A percentile compares a stretch with the other conserved stretches of the same genome.
phyloP scores from a whole-genome alignment of 2,888 invertebrate species.

The Rhimphoctona megacephalus region DNA sequence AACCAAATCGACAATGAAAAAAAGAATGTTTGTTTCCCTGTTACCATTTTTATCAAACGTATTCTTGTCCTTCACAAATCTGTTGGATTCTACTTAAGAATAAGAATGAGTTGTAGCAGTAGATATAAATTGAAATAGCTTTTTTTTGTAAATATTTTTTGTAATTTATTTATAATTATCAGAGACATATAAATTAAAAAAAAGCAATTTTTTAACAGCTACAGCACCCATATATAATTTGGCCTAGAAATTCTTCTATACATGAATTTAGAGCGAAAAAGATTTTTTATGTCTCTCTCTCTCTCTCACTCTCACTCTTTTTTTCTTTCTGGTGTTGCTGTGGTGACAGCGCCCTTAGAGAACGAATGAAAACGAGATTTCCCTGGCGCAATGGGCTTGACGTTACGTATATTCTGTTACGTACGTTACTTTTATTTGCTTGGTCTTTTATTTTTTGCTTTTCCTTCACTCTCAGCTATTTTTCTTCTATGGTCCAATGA shows the following conservation, averaged over 20 bases:
- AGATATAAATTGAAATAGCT: background rate
- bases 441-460: conserved; percentile 13
- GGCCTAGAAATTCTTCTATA: conserved; percentile 10
- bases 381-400: conserved; percentile 71
- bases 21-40: background rate
- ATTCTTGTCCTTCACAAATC: background rate
- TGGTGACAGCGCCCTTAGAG: conserved; percentile 62
- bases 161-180: background rate
- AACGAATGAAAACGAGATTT: conserved; percentile 79
- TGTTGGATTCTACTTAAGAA: background rate
- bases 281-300: conserved; percentile 4
- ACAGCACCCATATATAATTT: background rate
- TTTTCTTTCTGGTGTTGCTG: conserved; percentile 23
- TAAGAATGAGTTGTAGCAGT: background rate
- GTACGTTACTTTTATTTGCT: conserved; percentile 37
- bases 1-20: conserved; percentile 12
- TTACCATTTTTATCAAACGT: background rate
- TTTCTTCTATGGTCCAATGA: conserved; percentile 64
- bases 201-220: background rate
- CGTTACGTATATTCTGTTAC: conserved; percentile 49
- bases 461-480: conserved; percentile 52
- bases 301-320: background rate
- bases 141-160: background rate
- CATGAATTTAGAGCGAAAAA: conserved; percentile 21
- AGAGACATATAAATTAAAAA: background rate